Evolutionary conservation across 2,888 invertebrate species (phyloP), one percentile per base, ranked within the genome.

Genomic region (Artemia sinica): DNA sequence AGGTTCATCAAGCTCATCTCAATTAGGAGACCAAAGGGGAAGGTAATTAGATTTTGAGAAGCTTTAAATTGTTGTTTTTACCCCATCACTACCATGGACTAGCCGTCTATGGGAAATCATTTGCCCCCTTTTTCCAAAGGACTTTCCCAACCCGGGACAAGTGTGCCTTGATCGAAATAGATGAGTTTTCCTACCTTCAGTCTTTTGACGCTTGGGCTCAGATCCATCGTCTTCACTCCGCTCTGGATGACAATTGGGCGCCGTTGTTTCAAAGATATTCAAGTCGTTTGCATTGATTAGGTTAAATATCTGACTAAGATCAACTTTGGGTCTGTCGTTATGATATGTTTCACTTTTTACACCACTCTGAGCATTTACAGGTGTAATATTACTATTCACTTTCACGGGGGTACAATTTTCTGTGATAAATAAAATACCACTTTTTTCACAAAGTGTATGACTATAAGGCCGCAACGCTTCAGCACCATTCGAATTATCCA

Each of bases 161-260:
- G 58, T 58, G 18, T 58, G 58, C 58, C 18, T 58, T n/a, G 58
- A 58, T n/a, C 58, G 58, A 14, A 58, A 58, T 58, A 58, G 58
- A 58, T 58, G 58, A 58, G 14, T 58, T 58, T 58, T 58, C 58
- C 58, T 58, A 58, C 58, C 58, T 58, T 58, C 58, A 8, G 18
- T 18, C 18, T 58, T 58, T 18, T 8, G 58, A n/a, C 18, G n/a
- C 58, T 58, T 58, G 58, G 58, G 18, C 10, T 14, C 14, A 18
- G 58, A 18, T 58, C 18, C 58, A 58, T 18, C 58, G 14, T n/a
- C 18, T n/a, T 9, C 18, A 18, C 10, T 8, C 18, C 14, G n/a
- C 58, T 58, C 58, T 18, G 0, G 58, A 58, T 58, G 14, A 8
- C 18, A 9, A 18, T 58, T 18, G n/a, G 58, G 10, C n/a, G 18